phyloP scores from a whole-genome alignment of 2,113 vertebrate species.

The Athene cunicularia region DNA sequence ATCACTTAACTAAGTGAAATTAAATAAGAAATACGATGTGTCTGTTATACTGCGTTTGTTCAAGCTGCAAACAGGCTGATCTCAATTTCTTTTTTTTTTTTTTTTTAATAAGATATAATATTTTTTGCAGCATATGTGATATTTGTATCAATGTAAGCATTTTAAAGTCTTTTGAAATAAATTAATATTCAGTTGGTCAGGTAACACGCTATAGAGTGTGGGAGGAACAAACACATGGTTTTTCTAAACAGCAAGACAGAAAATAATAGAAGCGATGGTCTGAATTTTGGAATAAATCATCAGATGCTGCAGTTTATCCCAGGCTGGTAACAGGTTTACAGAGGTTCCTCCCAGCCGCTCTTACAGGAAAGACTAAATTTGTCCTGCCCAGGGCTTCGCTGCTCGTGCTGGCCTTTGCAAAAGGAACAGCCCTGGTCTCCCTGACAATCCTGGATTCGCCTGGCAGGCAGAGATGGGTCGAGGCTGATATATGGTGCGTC shows the following conservation, averaged over 20 bases:
- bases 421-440: background rate
- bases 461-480: rapidly evolving
- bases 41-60: background rate
- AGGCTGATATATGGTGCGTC: background rate
- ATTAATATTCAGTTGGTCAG: background rate
- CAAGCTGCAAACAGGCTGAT: background rate
- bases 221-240: background rate
- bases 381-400: background rate
- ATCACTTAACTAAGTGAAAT: background rate
- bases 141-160: background rate
- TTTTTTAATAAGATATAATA: background rate
- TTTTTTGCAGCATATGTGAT: background rate
- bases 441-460: background rate
- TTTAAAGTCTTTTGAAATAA: background rate
- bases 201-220: background rate
- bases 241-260: background rate
- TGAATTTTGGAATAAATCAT: background rate
- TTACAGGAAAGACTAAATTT: background rate
- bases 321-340: background rate
- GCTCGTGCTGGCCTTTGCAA: background rate
- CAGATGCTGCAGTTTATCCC: background rate
- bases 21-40: background rate
- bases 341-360: background rate
- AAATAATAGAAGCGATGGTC: background rate
- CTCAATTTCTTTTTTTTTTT: background rate